Evolutionary conservation across 2,113 vertebrate genomes (phyloP).

Genomic region (Merops nubicus): DNA sequence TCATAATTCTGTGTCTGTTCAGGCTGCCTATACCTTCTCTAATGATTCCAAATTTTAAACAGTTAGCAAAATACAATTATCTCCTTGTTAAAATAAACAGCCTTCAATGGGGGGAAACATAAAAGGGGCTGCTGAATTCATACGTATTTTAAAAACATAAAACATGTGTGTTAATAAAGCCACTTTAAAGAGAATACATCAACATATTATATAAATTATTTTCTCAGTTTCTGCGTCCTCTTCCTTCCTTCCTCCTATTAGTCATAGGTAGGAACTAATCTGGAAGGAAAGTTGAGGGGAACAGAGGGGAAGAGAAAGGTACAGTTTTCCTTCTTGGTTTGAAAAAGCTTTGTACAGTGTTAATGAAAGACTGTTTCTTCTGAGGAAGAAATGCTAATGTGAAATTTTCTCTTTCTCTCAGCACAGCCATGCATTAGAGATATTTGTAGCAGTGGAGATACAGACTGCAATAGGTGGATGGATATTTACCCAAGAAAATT

Average conservation of each 20-base stretch:
- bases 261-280: constrained; percentile 5
- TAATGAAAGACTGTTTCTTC: constrained; percentile 54
- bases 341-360: constrained; percentile 12
- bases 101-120: constrained; percentile 7
- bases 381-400: constrained; percentile 44
- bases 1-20: not conserved
- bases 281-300: not conserved
- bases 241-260: not conserved
- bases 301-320: not conserved
- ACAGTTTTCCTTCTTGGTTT: constrained; percentile 10
- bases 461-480: constrained; percentile 62
- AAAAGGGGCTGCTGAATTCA: constrained; percentile 31
- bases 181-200: constrained; percentile 22
- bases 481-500: constrained; percentile 81
- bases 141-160: constrained; percentile 51
- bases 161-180: constrained; percentile 31
- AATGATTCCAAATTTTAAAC: constrained; percentile 13
- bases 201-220: constrained; percentile 27
- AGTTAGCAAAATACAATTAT: constrained; percentile 46
- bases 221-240: not conserved
- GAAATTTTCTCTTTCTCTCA: constrained; percentile 31
- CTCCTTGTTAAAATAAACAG: constrained; percentile 47
- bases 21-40: not conserved
- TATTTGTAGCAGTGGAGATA: constrained; percentile 35
- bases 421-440: constrained; percentile 44